Base-by-base conservation (phyloP, 2,797 vertebrate species). In the Enteromius trimaculatus region DNA sequence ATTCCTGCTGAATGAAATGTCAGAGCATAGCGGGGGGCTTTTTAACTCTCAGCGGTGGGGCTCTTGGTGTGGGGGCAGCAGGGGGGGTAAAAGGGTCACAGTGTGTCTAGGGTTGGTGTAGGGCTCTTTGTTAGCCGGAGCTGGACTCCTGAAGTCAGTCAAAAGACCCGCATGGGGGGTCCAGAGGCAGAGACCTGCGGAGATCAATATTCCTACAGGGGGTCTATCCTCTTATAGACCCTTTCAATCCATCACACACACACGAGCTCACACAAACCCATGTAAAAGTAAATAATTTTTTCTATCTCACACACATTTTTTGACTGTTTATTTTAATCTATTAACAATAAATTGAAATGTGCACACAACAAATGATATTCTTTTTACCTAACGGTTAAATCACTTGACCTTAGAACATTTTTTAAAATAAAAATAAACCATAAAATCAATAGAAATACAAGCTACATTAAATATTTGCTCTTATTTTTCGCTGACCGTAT, bases 1-100 rank as follows among this genome's bases (percentile, higher is more conserved):
- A 87, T 89, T 85, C 88, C 80, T 17, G 13, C 69, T 87, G 83
- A 87, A 85, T 87, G 70, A 89, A 89, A 89, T 89, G 88, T 89
- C 88, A 89, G 53, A 60, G 78, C 84, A 6, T 68, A 60, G 70
- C 31, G 71, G 85, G 85, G 70, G 85, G 49, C 74, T 87, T 86
- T 88, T 90, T 89, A 89, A 85, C 80, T 83, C 85, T 82, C 81
- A 11, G 78, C 26, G 44, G 81, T 65, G 70, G 81, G 70, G 78
- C 68, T 76, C 74, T 74, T 81, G 60, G 79, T 53, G 72, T 42
- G 84, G 23, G 13, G 58, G 72, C 42, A 66, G 84, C 80, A 66
- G 71, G 72, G 86, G 78, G 68, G 80, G 78, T 72, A 82, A 82
- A 71, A 76, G 74, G 86, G 84, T 89, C 85, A 84, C 68, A 83